Evolutionary conservation across 1,140 invertebrate genomes (phyloP).

Genomic region (Microplitis demolitor): DNA sequence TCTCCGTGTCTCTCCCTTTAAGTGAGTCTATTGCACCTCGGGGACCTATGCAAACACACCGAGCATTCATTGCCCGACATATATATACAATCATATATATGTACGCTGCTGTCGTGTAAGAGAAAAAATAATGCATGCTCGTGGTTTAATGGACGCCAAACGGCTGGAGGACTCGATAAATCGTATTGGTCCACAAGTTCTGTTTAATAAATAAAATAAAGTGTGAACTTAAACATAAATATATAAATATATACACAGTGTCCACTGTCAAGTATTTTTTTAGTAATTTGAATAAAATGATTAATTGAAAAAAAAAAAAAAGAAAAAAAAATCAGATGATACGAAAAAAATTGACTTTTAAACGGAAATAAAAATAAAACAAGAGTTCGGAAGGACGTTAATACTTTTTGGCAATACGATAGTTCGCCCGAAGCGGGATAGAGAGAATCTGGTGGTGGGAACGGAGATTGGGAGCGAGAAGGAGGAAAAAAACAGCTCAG

Average conservation of each 20-base stretch:
- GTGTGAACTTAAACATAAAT: background rate
- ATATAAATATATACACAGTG: background rate
- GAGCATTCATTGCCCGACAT: conserved; percentile 36
- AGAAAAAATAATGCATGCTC: conserved; percentile 14
- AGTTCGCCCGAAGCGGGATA: too few species aligned
- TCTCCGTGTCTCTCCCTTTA: conserved; percentile 12
- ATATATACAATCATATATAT: conserved; percentile 9
- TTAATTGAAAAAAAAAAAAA: too few species aligned
- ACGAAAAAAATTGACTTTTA: background rate
- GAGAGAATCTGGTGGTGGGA: background rate
- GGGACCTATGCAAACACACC: conserved; percentile 40
- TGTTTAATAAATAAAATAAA: background rate
- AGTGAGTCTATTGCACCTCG: conserved; percentile 32
- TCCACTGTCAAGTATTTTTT: too few species aligned
- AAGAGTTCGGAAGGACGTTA: background rate
- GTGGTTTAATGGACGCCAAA: conserved; percentile 37
- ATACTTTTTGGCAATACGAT: too few species aligned
- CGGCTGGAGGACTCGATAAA: conserved; percentile 17
- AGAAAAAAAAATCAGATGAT: too few species aligned
- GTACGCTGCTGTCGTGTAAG: conserved; percentile 19
- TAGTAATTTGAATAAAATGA: too few species aligned
- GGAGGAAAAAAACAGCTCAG: too few species aligned
- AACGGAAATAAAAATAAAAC: background rate
- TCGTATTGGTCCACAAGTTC: background rate
- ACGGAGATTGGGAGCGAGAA: too few species aligned